Conservation (phyloP, 2,888 invertebrate genomes). For the Clivina fossor region DNA sequence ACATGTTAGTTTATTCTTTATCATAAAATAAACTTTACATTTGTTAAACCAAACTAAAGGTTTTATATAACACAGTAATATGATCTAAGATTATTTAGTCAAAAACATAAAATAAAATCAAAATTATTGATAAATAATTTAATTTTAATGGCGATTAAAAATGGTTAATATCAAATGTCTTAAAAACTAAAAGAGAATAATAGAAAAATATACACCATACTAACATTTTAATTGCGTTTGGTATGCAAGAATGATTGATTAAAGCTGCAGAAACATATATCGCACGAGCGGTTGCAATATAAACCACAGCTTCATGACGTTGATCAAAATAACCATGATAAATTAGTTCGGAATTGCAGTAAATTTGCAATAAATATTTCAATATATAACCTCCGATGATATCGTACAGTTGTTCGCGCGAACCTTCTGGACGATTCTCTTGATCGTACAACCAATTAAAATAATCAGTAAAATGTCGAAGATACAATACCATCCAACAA, state of each 20-base stretch:
- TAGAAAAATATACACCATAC: neutral
- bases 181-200: no score
- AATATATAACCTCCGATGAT: conserved; percentile 9
- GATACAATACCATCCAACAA: conserved; percentile 4
- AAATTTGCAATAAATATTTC: conserved; percentile 11
- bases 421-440: conserved; percentile 17
- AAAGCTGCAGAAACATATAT: conserved; percentile 7
- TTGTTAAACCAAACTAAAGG: no score
- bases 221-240: conserved; percentile 12
- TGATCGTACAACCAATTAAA: conserved; percentile 18
- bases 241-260: conserved; percentile 17
- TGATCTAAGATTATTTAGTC: no score
- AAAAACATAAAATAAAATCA: no score
- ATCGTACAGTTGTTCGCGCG: conserved; percentile 1
- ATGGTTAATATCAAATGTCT: no score
- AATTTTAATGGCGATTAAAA: no score
- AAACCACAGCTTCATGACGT: no score
- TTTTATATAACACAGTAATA: no score
- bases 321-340: no score
- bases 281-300: conserved; percentile 4
- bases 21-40: no score
- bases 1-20: no score
- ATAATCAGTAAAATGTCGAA: conserved; percentile 7
- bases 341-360: no score
- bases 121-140: neutral